phyloP scores from a whole-genome alignment of 2,113 vertebrate genomes.

The Platysteira castanea region DNA sequence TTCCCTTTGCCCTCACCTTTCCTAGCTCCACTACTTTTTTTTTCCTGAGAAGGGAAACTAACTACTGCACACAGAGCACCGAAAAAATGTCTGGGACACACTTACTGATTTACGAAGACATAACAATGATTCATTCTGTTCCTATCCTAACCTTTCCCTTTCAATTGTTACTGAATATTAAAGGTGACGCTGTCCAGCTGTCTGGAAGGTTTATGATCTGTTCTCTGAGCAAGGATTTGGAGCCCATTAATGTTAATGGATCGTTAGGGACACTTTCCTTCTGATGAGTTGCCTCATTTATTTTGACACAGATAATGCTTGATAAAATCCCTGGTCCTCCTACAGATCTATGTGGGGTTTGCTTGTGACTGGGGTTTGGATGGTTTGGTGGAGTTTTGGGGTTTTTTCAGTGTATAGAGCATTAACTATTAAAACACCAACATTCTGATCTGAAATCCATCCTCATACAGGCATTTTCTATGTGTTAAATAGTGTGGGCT shows the following conservation, averaged over 20 bases:
- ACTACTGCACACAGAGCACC: background rate
- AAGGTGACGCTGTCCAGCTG: background rate
- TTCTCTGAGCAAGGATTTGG: background rate
- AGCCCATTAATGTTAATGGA: background rate
- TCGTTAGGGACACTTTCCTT: background rate
- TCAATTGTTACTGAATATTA: background rate
- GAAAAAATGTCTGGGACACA: background rate
- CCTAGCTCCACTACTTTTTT: background rate
- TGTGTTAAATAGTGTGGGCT: background rate
- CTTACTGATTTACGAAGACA: background rate
- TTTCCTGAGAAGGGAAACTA: background rate
- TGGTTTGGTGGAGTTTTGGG: background rate
- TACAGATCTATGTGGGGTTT: background rate
- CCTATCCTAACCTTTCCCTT: background rate
- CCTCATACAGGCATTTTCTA: background rate
- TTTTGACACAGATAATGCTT: background rate
- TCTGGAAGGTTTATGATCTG: background rate
- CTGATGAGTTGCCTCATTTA: background rate
- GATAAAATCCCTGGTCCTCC: background rate
- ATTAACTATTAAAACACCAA: background rate
- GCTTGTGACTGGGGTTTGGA: background rate
- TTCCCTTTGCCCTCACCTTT: background rate
- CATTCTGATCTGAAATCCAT: background rate
- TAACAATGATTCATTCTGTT: background rate
- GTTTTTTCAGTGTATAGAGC: rapidly evolving